Base-by-base conservation (phyloP, 1,140 invertebrate species). In the Nephotettix cincticeps region DNA sequence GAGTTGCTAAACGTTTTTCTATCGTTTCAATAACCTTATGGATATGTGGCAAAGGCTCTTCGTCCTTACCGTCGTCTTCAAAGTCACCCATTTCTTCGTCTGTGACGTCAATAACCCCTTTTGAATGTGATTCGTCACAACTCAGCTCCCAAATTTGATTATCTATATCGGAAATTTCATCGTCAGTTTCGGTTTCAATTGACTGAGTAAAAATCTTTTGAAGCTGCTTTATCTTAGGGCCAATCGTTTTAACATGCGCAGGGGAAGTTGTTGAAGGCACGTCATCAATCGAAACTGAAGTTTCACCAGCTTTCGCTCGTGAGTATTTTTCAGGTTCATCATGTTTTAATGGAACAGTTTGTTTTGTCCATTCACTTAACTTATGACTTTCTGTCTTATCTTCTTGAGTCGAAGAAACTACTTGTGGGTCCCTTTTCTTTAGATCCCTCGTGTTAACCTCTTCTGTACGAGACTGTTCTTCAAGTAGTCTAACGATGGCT, bases 161-260 rank as follows among this genome's bases (percentile, higher is more conserved):
- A 30, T 69, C 69, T 1, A 21, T 58, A 66, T 75, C 69, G 32
- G 43, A 68, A 1, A 23, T 30, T 54, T 73, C 68, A 68, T 73
- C 69, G 68, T 76, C 73, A n/a, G 78, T 76, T 29, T 61, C 56
- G 1, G 69, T 68, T 45, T 78, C 77, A 9, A 73, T 61, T 9
- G 78, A 77, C 45, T 77, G 77, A 11, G 79, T 80, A 73, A 84
- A 84, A 67, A 83, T 78, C 74, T 80, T 82, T 69, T 83, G 82
- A 28, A 84, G 72, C 74, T 83, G 78, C 27, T 82, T 82, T 43
- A 84, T 82, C 77, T 83, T 84, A 19, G 78, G 80, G 27, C 80
- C 82, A 56, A 83, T 79, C 28, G 78, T 75, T 76, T 73, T 74
- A 36, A 54, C 69, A 30, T 74, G 75, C 1, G 68, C 70, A 17